Base-by-base conservation (phyloP, 2,888 invertebrate species). In the Artemia sinica region DNA sequence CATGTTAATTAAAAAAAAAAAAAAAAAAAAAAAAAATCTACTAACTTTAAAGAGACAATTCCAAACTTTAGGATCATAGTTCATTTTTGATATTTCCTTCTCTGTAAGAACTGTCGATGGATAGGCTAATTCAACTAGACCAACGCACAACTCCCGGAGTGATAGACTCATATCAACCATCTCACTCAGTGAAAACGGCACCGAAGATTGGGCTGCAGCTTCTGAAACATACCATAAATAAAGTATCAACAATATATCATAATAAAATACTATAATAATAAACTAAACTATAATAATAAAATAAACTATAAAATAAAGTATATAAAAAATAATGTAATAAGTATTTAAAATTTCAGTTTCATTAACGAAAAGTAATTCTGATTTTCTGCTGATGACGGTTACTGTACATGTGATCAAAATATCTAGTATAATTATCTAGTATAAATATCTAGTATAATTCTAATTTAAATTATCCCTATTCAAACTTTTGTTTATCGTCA, bases 51-150 rank as follows among this genome's bases (percentile, higher is more conserved):
- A 86, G 5, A 91, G 78, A 77, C 88, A 86, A 18, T 86, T 83
- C 90, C 90, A 91, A 18, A 85, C 82, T 69, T 85, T 83, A 69
- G 85, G 84, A 70, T 82, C 79, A 66, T 80, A 78, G 73, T 75
- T 67, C 49, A 66, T 50, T 51, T 67, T 49, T 11, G 11, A 12
- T 13, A 48, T 68, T 12, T 49, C 49, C 12, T 58, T 41, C 2
- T 67, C 79, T 8, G 81, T 81, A 0, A 84, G 84, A 72, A 86
- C 80, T 0, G 85, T 84, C 74, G 89, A 90, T 0, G 91, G 91
- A 76, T 88, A 90, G 0, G 91, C 91, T 67, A 92, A 79, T 75
- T 91, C 89, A 10, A 92, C 87, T 11, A 93, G 80, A 0, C 91
- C 91, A 18, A 92, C 80, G 74, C 89, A 89, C 8, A 89, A 85